Base-by-base conservation (phyloP, 2,113 vertebrate genomes). In the Numida meleagris region DNA sequence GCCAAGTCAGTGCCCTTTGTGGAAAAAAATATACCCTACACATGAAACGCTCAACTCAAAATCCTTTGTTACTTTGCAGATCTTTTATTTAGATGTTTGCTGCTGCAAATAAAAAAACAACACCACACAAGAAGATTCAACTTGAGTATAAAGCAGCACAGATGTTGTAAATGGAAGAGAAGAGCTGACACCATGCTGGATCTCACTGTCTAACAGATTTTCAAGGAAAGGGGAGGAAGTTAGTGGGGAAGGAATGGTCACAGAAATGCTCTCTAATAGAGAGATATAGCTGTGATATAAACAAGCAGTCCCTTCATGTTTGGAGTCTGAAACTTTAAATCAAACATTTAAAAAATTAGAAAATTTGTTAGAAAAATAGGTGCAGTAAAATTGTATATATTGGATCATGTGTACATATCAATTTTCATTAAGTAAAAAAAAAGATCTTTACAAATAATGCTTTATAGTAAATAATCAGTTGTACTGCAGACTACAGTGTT, bases 361-460 rank as follows among this genome's bases (percentile, higher is more conserved):
- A 95, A 95, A 93, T 94, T 78, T 76, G 94, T 95, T 51, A 96
- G 97, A 95, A 97, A 97, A 95, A 97, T 96, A 96, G 93, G 36
- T 53, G 88, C 68, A 93, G 84, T 96, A 96, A 94, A 93, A 96
- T 94, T 79, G 96, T 86, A 91, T 76, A 38, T 71, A 85, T 23
- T 90, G 91, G 79, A 82, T 96, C 50, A 89, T 18, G 59, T 31
- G 58, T 90, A 95, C 72, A 61, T 73, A 62, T 65, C 75, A 67
- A 77, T 88, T 95, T 91, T 61, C 73, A 93, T 84, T 92, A 91
- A 95, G 90, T 95, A 94, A 95, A 97, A 95, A 97, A 97, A 96
- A 58, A 72, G 87, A 77, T 96, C 91, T 95, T 96, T 96, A 97
- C 95, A 96, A 94, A 88, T 88, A 96, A 85, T 31, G 87, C 62